phyloP scores from a whole-genome alignment of 2,888 invertebrate genomes.

The Mallateleia sp. region DNA sequence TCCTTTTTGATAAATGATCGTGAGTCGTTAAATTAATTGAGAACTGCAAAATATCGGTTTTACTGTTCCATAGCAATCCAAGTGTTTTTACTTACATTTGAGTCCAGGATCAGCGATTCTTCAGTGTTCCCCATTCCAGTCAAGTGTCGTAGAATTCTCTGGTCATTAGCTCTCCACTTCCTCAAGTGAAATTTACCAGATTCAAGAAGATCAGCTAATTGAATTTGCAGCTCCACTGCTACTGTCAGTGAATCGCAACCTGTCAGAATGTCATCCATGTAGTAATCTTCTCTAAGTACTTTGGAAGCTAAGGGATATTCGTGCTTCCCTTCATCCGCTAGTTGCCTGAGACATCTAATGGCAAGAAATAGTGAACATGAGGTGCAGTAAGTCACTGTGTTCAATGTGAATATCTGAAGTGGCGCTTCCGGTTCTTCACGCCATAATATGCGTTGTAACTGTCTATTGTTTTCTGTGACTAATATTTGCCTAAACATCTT shows the following conservation, averaged over 20 bases:
- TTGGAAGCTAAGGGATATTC: neutral
- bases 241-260: slow-evolving; percentile 32
- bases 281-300: slow-evolving; percentile 64
- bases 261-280: slow-evolving; percentile 75
- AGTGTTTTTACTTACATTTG: neutral
- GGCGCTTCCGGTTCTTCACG: neutral
- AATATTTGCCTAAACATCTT: neutral
- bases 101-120: neutral
- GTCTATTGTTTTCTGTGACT: neutral
- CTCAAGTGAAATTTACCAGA: slow-evolving; percentile 1
- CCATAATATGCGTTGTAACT: neutral
- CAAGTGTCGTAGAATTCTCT: neutral
- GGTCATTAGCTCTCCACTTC: neutral
- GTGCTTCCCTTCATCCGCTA: neutral
- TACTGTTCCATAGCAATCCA: neutral
- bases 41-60: neutral
- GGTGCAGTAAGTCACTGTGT: neutral
- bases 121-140: neutral
- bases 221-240: slow-evolving; percentile 68
- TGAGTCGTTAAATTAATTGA: neutral
- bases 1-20: neutral
- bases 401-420: neutral
- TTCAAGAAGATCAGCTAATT: slow-evolving; percentile 27
- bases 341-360: neutral
- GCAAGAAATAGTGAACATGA: neutral